Evolutionary conservation across 2,113 vertebrate species (phyloP), one percentile per base, ranked within the genome.

Genomic region (Leucoraja erinaceus): DNA sequence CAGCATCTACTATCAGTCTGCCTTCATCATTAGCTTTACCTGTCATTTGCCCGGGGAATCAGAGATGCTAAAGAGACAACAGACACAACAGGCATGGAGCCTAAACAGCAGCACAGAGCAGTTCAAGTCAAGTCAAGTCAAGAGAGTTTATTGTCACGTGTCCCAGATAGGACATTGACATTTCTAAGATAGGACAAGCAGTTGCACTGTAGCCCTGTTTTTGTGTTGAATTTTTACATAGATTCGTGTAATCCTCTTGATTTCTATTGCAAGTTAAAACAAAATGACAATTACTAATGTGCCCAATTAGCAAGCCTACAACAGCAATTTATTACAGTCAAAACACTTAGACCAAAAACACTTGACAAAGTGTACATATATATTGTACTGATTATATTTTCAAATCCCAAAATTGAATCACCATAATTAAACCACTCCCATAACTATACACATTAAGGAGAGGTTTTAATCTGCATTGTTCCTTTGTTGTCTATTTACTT

Each of bases 271-370:
- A 56, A 83, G 7, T 22, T 56, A 83, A 54, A 56, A 25, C 54
- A 83, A 83, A 54, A 56, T 83, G 79, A 83, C 20, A 83, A 83
- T 54, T 56, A 56, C 56, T 83, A 83, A 83, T 83, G 79, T 56
- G 79, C 5, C 38, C 54, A 83, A 56, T 56, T 83, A 56, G 79
- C 79, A 83, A 20, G 79, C 7, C 38, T 83, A 22, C 47, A 83
- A 56, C 47, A 25, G 20, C 25, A 83, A 83, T 83, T 83, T 83
- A 83, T 54, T 83, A 79, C 78, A 79, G 78, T 79, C 33, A 79
- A 79, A 83, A 8, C 79, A 25, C 20, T 56, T 56, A 10, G 47
- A 25, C 79, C 10, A 83, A 83, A 47, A 83, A 9, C 79, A 56
- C 20, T 83, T 83, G 79, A 8, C 47, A 56, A 83, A 6, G 25